Conservation (phyloP, 2,888 invertebrate genomes). For the Eurois occulta region DNA sequence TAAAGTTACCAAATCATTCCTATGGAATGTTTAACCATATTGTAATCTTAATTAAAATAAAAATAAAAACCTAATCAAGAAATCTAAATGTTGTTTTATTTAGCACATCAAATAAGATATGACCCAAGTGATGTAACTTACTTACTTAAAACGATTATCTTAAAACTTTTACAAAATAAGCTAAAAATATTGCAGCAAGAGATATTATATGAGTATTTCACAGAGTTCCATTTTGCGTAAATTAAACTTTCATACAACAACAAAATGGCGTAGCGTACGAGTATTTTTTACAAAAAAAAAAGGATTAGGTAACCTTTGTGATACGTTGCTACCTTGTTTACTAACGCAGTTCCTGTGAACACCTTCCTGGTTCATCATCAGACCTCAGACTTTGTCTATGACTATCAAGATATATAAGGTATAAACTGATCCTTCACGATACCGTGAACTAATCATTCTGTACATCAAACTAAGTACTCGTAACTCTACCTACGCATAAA, state of each 20-base stretch:
- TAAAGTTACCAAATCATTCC: conserved; percentile 59
- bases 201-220: background rate
- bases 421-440: background rate
- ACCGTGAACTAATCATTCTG: background rate
- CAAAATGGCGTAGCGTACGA: conserved; percentile 16
- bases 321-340: background rate
- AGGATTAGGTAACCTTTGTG: background rate
- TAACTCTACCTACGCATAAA: no score
- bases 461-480: no score
- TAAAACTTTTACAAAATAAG: conserved; percentile 1
- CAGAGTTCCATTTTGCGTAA: conserved; percentile 15
- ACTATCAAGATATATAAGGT: background rate
- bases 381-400: background rate
- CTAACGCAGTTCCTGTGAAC: background rate
- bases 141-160: background rate
- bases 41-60: conserved; percentile 8
- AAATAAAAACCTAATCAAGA: conserved; percentile 17
- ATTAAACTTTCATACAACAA: conserved; percentile 28
- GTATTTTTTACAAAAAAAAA: conserved; percentile 1
- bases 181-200: conserved; percentile 3
- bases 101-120: background rate
- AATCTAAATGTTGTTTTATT: conserved; percentile 37
- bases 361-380: background rate
- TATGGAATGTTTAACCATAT: conserved; percentile 59
- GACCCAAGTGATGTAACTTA: conserved; percentile 14